Conservation (phyloP, 2,113 vertebrate species). For the Gasterosteus aculeatus region DNA sequence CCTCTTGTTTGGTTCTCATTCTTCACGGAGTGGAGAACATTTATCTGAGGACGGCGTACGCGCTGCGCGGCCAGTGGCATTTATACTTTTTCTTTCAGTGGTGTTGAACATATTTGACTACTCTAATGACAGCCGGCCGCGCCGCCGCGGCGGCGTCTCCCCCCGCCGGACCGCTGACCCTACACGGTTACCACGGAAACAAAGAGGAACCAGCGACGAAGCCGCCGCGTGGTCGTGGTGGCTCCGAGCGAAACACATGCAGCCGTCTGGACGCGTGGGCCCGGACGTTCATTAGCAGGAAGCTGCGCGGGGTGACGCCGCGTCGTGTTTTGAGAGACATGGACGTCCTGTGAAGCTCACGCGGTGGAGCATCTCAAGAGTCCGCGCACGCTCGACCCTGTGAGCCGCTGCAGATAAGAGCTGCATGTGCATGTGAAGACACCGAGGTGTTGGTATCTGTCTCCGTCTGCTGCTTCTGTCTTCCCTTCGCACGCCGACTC, state of each 20-base stretch:
- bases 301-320: no score
- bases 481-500: conserved; percentile 13
- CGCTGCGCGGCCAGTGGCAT: no score
- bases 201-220: neutral
- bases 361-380: neutral
- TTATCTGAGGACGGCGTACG: neutral
- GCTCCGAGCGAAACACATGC: neutral
- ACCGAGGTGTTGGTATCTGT: conserved; percentile 46
- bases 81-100: no score
- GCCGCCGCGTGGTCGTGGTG: neutral
- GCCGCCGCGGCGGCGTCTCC: neutral
- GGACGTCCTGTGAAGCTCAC: conserved; percentile 15
- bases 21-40: neutral
- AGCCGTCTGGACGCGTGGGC: no score
- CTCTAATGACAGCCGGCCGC: neutral
- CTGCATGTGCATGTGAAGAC: conserved; percentile 24
- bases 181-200: conserved; percentile 11
- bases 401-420: conserved; percentile 54
- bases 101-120: no score
- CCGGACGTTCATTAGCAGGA: no score
- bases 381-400: neutral
- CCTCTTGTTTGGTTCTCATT: neutral
- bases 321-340: no score
- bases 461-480: conserved; percentile 44
- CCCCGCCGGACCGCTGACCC: neutral